Evolutionary conservation across 1,140 invertebrate genomes (phyloP), one percentile per base, ranked within the genome.

Genomic region (Ladona fulva): DNA sequence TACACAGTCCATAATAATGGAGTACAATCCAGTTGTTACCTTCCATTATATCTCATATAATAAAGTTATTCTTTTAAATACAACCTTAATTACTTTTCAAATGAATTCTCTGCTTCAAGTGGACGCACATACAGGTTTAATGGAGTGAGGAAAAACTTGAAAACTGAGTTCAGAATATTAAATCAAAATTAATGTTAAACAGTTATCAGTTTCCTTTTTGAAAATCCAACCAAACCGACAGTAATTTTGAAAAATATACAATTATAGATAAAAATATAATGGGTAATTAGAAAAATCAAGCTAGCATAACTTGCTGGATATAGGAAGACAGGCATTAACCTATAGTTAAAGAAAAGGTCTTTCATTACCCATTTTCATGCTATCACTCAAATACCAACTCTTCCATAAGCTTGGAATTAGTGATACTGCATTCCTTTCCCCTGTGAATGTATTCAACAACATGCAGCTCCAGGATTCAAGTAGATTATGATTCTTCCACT

Each of bases 1-100:
- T 66, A 22, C 12, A 12, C 52, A 16, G n/a, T 66, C 52, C 52
- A 19, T 66, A 16, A 22, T 66, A 66, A 66, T 66, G 52, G 52
- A 66, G 52, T 19, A 66, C 52, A 66, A 66, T 66, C 52, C 52
- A 66, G 52, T 66, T 66, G 52, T 66, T 22, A 66, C 52, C 52
- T 66, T 66, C 52, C 52, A 66, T 66, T 66, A 66, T 22, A 19
- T 66, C 3, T 22, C 16, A 66, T 66, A 16, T 22, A 66, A 22
- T 19, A 66, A 22, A 66, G n/a, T 16, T 22, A 66, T 12, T 66
- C n/a, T 16, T 22, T 66, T 66, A 66, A 66, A 19, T 66, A 66
- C 52, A 66, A 66, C 16, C 52, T 37, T 66, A 66, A 66, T 66
- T 19, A 19, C 16, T 66, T 19, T 66, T 66, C 14, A 66, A 22